These are phyloP conservation scores for Drosophila equinoxialis DNA, from an alignment of 1,140 invertebrate species.

Conservation along the genomic window DNA sequence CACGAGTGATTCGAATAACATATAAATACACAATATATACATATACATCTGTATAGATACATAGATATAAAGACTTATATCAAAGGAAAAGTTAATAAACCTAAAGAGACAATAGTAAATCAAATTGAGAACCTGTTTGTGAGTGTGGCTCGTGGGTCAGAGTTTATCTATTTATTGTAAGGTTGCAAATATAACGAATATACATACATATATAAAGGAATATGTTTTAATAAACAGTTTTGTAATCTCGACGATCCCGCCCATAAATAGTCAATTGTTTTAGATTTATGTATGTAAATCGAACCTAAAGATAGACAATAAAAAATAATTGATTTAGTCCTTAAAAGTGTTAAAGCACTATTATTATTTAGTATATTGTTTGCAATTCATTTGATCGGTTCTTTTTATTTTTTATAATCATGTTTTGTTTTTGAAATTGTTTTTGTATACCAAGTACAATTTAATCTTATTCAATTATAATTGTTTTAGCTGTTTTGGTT, in stretches of 20 bases:
- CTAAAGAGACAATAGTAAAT: not conserved
- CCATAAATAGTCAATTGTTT: not conserved
- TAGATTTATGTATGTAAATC: not conserved
- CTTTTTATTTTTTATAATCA: too few species aligned
- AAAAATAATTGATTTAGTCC: slow-evolving; percentile 9
- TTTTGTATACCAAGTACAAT: slow-evolving; percentile 26
- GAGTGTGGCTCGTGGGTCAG: not conserved
- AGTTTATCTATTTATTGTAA: slow-evolving; percentile 4
- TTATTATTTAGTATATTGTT: slow-evolving; percentile 41
- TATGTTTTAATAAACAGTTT: not conserved
- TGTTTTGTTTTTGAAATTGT: slow-evolving; percentile 11
- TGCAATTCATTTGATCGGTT: slow-evolving; percentile 5
- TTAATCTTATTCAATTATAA: slow-evolving; percentile 15
- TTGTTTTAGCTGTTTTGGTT: slow-evolving; percentile 21
- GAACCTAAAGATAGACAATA: slow-evolving; percentile 1
- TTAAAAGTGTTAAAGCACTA: slow-evolving; percentile 43
- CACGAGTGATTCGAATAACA: slow-evolving; percentile 45
- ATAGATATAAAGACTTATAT: slow-evolving; percentile 9
- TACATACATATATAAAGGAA: not conserved
- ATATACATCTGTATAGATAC: not conserved
- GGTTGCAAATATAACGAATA: not conserved
- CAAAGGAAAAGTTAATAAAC: slow-evolving; percentile 21
- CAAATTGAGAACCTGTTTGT: slow-evolving; percentile 1
- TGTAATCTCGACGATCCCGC: too few species aligned
- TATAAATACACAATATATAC: slow-evolving; percentile 1